phyloP scores from a whole-genome alignment of 2,113 vertebrate species.

The Phylloscopus trochilus region DNA sequence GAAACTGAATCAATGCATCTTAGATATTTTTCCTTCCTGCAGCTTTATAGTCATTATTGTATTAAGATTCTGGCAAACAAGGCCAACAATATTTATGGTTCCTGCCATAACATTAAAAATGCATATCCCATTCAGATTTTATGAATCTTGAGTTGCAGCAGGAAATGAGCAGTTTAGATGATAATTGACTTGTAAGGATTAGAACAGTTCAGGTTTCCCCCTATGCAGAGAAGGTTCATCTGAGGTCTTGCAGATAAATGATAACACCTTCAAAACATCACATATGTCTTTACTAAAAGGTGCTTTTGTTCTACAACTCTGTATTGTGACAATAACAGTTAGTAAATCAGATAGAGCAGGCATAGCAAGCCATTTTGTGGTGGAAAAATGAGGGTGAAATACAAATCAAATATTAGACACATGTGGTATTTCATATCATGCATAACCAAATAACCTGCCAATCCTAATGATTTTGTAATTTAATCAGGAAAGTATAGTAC shows the following conservation, averaged over 20 bases:
- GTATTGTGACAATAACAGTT: background rate
- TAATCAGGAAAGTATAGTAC: background rate
- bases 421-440: background rate
- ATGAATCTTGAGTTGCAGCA: constrained; percentile 64
- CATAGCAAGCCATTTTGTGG: background rate
- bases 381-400: background rate
- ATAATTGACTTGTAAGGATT: constrained; percentile 66
- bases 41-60: constrained; percentile 50
- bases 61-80: constrained; percentile 68
- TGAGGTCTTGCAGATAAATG: constrained; percentile 47
- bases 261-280: constrained; percentile 5
- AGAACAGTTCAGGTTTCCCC: constrained; percentile 42
- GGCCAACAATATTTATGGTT: constrained; percentile 62
- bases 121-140: constrained; percentile 65
- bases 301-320: background rate
- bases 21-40: constrained; percentile 42
- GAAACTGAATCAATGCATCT: constrained; percentile 38
- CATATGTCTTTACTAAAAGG: constrained; percentile 12
- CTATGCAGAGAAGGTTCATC: constrained; percentile 48
- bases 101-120: constrained; percentile 69
- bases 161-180: constrained; percentile 68
- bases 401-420: constrained; percentile 5
- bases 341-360: background rate
- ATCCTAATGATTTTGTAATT: constrained; percentile 4
- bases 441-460: constrained; percentile 13